Evolutionary conservation across 2,888 invertebrate genomes (phyloP), one percentile per base, ranked within the genome.

Genomic region (Nephrotoma appendiculata): DNA sequence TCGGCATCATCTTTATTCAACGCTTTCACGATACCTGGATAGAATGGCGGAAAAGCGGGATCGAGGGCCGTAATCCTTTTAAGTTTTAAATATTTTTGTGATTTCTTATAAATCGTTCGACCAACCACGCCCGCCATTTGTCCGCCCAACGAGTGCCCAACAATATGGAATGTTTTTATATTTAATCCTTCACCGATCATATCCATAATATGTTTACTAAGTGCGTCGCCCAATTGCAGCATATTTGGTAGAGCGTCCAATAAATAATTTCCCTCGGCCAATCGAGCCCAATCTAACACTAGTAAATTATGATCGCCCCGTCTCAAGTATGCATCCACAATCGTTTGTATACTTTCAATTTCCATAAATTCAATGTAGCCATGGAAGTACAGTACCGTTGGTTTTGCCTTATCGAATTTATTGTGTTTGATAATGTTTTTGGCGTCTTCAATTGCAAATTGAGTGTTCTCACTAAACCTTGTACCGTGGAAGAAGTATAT

Each of bases 351-450:
- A 89, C 94, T 94, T 89, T 94, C 93, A 86, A 93, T 93, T 87
- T 92, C 91, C 0, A 93, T 92, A 52, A 93, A 92, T 89, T 94
- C 94, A 88, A 93, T 92, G 89, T 94, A 94, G 0, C 94, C 94
- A 89, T 94, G 94, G 44, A 93, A 90, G 90, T 94, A 94, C 0
- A 94, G 88, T 2, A 94, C 92, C 0, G 94, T 94, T 12, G 92
- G 92, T 86, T 91, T 92, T 52, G 90, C 90, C 88, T 90, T 92
- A 87, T 93, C 91, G 88, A 86, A 86, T 86, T 86, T 86, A 44
- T 52, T 52, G 41, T 86, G 41, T 15, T 19, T 57, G 2, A 86
- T 6, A 44, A 86, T 86, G 5, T 41, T 12, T 15, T 15, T 86
- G 31, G 86, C 86, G 12, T 12, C 45, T 4, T 85, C 19, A 3